Evolutionary conservation across 2,888 invertebrate genomes (phyloP).

Genomic region (Brachynemurus nebulosus): DNA sequence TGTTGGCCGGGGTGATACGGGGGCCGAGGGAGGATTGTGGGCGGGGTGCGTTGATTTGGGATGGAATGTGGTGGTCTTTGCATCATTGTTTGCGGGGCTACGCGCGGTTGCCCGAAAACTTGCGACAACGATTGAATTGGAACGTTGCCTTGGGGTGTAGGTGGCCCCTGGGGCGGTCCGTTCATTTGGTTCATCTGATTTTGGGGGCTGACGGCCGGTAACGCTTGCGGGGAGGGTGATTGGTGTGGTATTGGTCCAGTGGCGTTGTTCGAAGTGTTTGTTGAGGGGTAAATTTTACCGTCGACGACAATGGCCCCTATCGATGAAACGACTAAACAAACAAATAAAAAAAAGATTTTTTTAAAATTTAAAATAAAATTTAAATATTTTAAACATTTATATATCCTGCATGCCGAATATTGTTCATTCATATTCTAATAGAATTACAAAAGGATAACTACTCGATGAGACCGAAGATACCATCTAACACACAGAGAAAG

Average conservation of each 20-base stretch:
- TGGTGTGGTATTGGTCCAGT: slow-evolving; percentile 22
- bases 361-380: too few species aligned
- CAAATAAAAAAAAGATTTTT: too few species aligned
- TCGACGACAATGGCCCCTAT: slow-evolving; percentile 74
- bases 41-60: slow-evolving; percentile 22
- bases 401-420: too few species aligned
- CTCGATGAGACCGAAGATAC: too few species aligned
- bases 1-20: slow-evolving; percentile 27
- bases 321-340: slow-evolving; percentile 62
- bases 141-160: slow-evolving; percentile 23
- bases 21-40: slow-evolving; percentile 18
- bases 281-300: slow-evolving; percentile 58
- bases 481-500: too few species aligned
- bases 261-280: slow-evolving; percentile 27
- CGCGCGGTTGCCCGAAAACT: slow-evolving; percentile 28
- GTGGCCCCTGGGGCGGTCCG: slow-evolving; percentile 29
- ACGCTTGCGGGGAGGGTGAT: slow-evolving; percentile 11
- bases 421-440: too few species aligned
- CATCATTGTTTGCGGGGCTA: slow-evolving; percentile 23
- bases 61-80: slow-evolving; percentile 1
- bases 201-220: slow-evolving; percentile 17
- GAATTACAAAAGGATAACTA: too few species aligned
- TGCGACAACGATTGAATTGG: slow-evolving; percentile 23
- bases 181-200: slow-evolving; percentile 14
- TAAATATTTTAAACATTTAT: too few species aligned